Conservation (phyloP, 2,113 vertebrate species). For the Natator depressus region DNA sequence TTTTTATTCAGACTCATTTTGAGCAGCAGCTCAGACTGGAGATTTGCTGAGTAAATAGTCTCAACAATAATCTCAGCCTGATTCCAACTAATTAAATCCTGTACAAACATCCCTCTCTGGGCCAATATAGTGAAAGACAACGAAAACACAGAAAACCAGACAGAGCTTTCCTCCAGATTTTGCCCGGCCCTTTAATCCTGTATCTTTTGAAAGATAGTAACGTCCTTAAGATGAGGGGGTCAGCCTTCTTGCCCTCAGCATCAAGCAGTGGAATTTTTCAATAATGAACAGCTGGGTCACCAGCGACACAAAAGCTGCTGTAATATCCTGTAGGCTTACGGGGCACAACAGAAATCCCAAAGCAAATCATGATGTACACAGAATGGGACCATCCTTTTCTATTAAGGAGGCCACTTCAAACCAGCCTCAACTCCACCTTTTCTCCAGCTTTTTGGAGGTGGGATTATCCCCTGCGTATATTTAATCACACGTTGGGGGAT, state of each 20-base stretch:
- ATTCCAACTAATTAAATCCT: conserved; percentile 98
- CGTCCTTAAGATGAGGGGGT: conserved; percentile 91
- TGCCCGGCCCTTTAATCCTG: conserved; percentile 91
- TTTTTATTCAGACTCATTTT: conserved; percentile 80
- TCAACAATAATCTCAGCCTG: conserved; percentile 90
- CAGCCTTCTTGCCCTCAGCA: conserved; percentile 89
- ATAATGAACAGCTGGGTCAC: conserved; percentile 99
- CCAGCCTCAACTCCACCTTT: conserved; percentile 70
- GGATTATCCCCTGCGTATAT: conserved; percentile 75
- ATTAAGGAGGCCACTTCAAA: conserved; percentile 88
- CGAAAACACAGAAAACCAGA: conserved; percentile 82
- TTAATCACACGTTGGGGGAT: conserved; percentile 70
- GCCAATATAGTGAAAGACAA: conserved; percentile 85
- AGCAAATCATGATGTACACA: conserved; percentile 85
- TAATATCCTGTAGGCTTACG: conserved; percentile 92
- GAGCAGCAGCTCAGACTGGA: conserved; percentile 87
- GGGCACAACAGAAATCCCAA: conserved; percentile 75
- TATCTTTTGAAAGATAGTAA: conserved; percentile 94
- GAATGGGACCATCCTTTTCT: conserved; percentile 88
- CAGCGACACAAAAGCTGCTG: conserved; percentile 93
- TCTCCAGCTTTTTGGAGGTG: conserved; percentile 71
- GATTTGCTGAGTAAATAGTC: conserved; percentile 94
- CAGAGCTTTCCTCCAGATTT: conserved; percentile 87
- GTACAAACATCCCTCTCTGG: conserved; percentile 93
- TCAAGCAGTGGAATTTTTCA: conserved; percentile 98